Conservation (phyloP, 2,797 vertebrate species). For the Rhinatrema bivittatum region DNA sequence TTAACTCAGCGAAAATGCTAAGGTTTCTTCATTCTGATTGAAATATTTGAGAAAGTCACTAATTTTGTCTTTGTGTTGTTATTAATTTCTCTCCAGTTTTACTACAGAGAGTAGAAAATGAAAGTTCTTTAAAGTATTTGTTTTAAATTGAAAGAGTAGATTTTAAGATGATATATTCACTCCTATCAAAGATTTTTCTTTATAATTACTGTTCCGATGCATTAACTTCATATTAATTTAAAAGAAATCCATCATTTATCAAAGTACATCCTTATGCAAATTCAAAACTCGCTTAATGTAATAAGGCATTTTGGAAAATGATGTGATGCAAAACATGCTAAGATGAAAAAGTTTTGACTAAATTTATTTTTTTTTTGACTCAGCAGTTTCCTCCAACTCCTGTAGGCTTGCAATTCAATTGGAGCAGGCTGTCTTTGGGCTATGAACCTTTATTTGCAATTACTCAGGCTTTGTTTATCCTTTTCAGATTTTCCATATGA, state of each 20-base stretch:
- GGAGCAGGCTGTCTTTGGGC: too few species aligned
- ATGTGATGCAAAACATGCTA: too few species aligned
- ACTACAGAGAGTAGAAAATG: constrained; percentile 21
- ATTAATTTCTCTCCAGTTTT: constrained; percentile 45
- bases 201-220: constrained; percentile 13
- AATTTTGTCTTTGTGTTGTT: constrained; percentile 33
- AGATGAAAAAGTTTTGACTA: too few species aligned
- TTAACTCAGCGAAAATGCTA: constrained; percentile 32
- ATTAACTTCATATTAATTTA: constrained; percentile 8
- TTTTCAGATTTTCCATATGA: too few species aligned
- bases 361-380: too few species aligned
- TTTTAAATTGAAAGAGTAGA: constrained; percentile 16
- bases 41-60: constrained; percentile 35
- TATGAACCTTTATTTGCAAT: too few species aligned
- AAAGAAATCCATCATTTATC: constrained; percentile 8
- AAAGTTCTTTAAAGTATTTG: constrained; percentile 19
- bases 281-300: not conserved
- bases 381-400: too few species aligned
- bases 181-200: constrained; percentile 15
- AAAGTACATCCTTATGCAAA: constrained; percentile 10
- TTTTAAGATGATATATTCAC: constrained; percentile 12
- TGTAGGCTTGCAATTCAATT: too few species aligned
- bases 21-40: too few species aligned
- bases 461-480: too few species aligned
- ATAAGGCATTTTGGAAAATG: constrained; percentile 10